Evolutionary conservation across 2,797 vertebrate genomes (phyloP), one percentile per base, ranked within the genome.

Genomic region (Crenuchus spilurus): DNA sequence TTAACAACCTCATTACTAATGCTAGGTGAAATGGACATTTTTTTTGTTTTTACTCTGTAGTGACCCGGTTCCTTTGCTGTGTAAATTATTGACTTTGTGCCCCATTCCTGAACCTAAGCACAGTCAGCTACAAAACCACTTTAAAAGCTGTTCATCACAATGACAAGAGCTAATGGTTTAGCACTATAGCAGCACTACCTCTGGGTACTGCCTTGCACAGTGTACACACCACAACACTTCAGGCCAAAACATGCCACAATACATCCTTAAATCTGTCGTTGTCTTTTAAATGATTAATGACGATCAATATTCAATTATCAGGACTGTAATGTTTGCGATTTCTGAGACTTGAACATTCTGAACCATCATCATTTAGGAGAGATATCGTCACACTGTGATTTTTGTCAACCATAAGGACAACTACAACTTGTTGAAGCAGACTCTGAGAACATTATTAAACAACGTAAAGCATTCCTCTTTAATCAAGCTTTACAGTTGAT

Each of bases 271-370:
- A 75, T 52, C 63, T 41, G 60, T 52, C 52, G 26, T 20, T 42
- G 66, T 48, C 66, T 57, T 60, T 76, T 42, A 52, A 48, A 28
- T 80, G 78, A 83, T 80, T 78, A 75, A 83, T 83, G 64, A 16
- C n/a, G 20, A 74, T 83, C 70, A 76, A 78, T 83, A 78, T 80
- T 80, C 62, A 80, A 74, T 83, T 80, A 83, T 74, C 63, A 68
- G 66, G 37, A 70, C 35, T 75, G 68, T 74, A 65, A 48, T 61
- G 42, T n/a, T n/a, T n/a, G n/a, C n/a, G n/a, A n/a, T n/a, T n/a
- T n/a, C n/a, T n/a, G n/a, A n/a, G n/a, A n/a, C n/a, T n/a, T n/a
- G n/a, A n/a, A n/a, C n/a, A n/a, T n/a, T n/a, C n/a, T n/a, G 9
- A 54, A 11, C 20, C 10, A 9, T 33, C 26, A 16, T 20, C 37